Percentiles rank a stretch among this genome's conserved stretches.
Conservation (phyloP, 2,888 invertebrate species). For the Tupiocoris notatus region DNA sequence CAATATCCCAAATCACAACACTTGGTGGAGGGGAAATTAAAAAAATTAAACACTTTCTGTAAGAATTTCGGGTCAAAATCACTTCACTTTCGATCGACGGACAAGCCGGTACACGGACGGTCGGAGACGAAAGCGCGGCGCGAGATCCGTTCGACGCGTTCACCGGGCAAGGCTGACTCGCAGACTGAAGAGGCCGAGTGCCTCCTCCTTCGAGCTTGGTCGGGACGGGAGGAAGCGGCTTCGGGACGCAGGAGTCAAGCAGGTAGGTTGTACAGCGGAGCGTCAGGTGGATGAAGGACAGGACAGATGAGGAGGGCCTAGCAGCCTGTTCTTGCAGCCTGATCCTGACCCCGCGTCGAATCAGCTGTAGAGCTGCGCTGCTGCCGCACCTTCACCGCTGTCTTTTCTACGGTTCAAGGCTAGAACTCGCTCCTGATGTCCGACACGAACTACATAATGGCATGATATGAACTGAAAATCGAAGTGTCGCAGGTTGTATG, state of each 20-base stretch:
- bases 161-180: slow-evolving; percentile 21
- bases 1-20: no score
- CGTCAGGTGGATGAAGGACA: slow-evolving; percentile 33
- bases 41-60: neutral
- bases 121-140: neutral
- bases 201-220: neutral
- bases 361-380: slow-evolving; percentile 19
- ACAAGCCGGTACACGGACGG: neutral
- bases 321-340: slow-evolving; percentile 3
- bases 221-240: neutral
- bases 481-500: no score
- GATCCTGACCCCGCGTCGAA: slow-evolving; percentile 40
- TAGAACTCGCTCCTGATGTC: neutral
- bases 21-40: no score
- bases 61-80: neutral
- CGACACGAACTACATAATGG: no score
- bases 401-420: slow-evolving; percentile 19
- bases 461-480: no score
- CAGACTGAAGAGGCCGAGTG: slow-evolving; percentile 31
- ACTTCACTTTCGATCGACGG: neutral
- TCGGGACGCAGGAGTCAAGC: slow-evolving; percentile 11
- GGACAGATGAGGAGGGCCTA: slow-evolving; percentile 1
- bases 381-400: slow-evolving; percentile 17
- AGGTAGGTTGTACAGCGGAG: no score
- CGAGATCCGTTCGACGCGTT: neutral